phyloP scores from a whole-genome alignment of 2,797 vertebrate species.

The Chelonia mydas region DNA sequence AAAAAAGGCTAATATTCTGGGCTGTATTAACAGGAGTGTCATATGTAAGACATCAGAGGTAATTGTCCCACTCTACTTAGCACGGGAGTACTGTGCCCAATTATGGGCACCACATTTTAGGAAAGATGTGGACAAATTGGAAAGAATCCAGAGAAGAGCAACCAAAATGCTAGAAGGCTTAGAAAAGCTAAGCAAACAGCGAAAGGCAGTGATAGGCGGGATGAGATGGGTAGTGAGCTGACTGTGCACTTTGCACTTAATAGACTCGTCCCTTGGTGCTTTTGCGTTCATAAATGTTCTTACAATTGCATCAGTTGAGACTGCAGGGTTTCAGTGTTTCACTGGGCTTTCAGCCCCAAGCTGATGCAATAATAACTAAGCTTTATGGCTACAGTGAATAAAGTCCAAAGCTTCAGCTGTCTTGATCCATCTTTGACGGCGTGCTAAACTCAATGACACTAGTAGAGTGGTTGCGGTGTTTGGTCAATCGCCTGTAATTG shows the following conservation, averaged over 20 bases:
- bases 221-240: neutral
- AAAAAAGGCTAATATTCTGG: too few relatives aligned
- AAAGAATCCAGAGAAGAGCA: neutral
- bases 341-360: neutral
- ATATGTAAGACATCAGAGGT: too few relatives aligned
- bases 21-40: too few relatives aligned
- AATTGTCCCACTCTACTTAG: too few relatives aligned
- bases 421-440: neutral
- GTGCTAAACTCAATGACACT: neutral
- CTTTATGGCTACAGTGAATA: neutral
- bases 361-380: neutral
- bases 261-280: neutral
- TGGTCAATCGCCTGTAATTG: neutral
- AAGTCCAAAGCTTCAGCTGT: neutral
- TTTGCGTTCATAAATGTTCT: neutral
- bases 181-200: neutral
- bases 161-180: neutral
- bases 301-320: neutral
- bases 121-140: neutral
- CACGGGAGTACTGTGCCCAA: too few relatives aligned
- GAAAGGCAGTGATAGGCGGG: neutral
- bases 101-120: neutral
- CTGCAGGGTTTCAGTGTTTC: neutral
- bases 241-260: neutral
- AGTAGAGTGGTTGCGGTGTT: neutral